Conservation (phyloP, 2,888 invertebrate species). For the Cryptus viduatorius region DNA sequence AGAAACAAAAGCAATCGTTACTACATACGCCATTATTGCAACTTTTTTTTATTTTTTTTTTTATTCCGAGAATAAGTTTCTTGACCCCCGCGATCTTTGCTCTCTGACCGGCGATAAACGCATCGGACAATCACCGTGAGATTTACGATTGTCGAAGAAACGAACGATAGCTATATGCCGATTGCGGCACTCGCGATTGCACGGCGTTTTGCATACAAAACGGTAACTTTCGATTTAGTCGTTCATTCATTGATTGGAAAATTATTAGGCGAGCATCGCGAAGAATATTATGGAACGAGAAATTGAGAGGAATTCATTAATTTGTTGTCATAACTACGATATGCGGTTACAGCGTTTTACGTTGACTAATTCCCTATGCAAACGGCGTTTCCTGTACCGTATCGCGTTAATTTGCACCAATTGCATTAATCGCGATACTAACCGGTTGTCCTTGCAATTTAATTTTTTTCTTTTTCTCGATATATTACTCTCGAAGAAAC, state of each 20-base stretch:
- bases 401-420: not conserved
- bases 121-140: conserved; percentile 7
- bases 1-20: conserved; percentile 55
- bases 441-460: not conserved
- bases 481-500: not conserved
- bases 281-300: too few species aligned
- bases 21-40: not conserved
- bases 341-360: not conserved
- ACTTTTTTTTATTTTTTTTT: not conserved
- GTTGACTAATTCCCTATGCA: not conserved
- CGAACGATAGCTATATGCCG: conserved; percentile 17
- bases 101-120: not conserved
- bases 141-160: conserved; percentile 43
- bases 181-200: conserved; percentile 25
- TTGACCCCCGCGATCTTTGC: not conserved
- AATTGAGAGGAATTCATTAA: not conserved
- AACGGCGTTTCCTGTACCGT: not conserved
- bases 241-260: not conserved
- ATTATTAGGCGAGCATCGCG: not conserved
- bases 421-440: not conserved
- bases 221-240: not conserved
- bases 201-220: conserved; percentile 2
- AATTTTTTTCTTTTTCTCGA: not conserved
- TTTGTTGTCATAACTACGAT: not conserved
- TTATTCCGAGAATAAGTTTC: not conserved